Conservation (phyloP, 2,113 vertebrate species). For the Mus musculus region DNA sequence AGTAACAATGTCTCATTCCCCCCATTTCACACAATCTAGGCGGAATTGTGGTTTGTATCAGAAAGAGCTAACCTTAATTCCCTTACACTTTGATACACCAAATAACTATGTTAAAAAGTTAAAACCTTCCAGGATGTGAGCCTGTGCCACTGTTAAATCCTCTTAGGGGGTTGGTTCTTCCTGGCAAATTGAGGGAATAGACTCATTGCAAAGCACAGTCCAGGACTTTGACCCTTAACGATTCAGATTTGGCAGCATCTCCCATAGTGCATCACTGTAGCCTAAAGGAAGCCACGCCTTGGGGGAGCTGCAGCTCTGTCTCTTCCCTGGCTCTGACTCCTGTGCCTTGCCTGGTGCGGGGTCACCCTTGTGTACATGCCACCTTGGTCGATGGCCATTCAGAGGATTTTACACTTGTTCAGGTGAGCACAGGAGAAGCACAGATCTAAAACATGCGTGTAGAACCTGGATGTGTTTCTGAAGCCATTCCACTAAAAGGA, state of each 20-base stretch:
- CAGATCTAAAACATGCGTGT: not conserved
- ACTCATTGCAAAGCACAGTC: not conserved
- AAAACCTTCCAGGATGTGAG: not conserved
- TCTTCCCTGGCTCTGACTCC: not conserved
- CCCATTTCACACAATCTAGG: not conserved
- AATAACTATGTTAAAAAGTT: conserved; percentile 20
- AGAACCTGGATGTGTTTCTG: not conserved
- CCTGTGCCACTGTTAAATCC: not conserved
- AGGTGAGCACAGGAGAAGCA: not conserved
- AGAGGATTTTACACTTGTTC: not conserved
- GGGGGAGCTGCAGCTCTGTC: not conserved
- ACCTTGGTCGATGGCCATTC: not conserved
- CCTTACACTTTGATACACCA: conserved; percentile 8
- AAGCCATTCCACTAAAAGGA: not conserved
- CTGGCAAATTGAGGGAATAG: not conserved
- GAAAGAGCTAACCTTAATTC: not conserved
- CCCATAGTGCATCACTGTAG: not conserved
- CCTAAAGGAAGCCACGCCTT: not conserved
- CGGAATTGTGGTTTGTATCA: conserved; percentile 34
- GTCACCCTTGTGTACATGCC: not conserved
- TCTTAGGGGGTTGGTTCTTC: not conserved
- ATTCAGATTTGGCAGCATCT: not conserved
- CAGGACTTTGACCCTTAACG: not conserved
- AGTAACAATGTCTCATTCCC: conserved; percentile 42
- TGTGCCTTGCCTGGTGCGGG: not conserved